Evolutionary conservation across 2,888 invertebrate genomes (phyloP), one percentile per base, ranked within the genome.

Genomic region (Volucella bombylans): DNA sequence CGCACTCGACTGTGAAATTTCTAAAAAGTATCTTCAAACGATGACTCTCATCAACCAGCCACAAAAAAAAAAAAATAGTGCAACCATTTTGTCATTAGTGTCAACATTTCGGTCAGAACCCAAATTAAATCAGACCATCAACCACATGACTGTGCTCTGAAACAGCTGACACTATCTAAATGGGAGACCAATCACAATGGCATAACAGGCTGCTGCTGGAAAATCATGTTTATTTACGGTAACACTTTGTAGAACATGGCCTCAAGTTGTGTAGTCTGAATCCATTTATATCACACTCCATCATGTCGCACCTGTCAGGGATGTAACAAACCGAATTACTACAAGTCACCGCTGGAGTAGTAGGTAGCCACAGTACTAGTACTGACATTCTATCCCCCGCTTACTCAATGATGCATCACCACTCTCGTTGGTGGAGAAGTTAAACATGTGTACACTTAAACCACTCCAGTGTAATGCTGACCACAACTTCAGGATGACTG

Each of bases 401-500:
- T 23, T 61, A 49, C 61, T 59, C 57, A 55, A 59, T 54, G 47
- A 73, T 65, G 69, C 57, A 64, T 69, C 64, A 64, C 59, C 50
- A 65, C 64, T 59, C 47, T 59, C 45, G 50, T 49, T 69, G 12
- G 45, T 54, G 39, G 52, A 69, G n/a, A 59, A 68, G 43, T 69
- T 71, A 52, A 82, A 62, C 67, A 72, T 67, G 67, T 77, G 72
- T 82, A 61, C 55, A 61, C 69, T 47, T 23, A 52, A 54, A 65
- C 67, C 52, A 82, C 77, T 72, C 52, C 67, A 23, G 23, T 82
- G 77, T 57, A 69, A 67, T 82, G 47, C 47, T 73, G 64, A 83
- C 74, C 80, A 79, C 59, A 59, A 65, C 31, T 23, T 23, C 23
- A 78, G 54, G 57, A 82, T 73, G 78, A 73, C 78, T 83, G 64